These are phyloP conservation scores for Oryzias curvinotus DNA, from an alignment of 2,113 vertebrate genomes.

Conservation along the genomic window DNA sequence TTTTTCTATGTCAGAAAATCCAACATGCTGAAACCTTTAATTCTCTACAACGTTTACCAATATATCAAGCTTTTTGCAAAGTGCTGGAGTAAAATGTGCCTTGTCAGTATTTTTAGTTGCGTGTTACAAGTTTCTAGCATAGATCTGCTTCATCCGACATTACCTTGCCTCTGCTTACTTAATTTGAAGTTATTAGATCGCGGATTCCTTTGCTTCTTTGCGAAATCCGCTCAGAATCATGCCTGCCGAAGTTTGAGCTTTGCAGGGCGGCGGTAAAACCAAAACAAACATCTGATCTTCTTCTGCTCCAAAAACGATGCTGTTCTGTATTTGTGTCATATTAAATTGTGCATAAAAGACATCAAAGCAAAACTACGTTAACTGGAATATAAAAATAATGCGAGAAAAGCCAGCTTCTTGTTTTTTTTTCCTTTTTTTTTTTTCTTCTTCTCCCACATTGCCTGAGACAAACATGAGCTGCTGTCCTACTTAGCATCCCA, in stretches of 20 bases:
- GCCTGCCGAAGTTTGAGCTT: neutral
- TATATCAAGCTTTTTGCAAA: too few relatives aligned
- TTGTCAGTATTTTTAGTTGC: too few relatives aligned
- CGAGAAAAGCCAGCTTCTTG: neutral
- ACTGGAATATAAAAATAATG: neutral
- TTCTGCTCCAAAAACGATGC: neutral
- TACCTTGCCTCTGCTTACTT: too few relatives aligned
- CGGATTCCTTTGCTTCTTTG: neutral
- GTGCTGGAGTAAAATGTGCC: too few relatives aligned
- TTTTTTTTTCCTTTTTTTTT: neutral
- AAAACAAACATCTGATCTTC: neutral
- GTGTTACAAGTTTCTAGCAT: too few relatives aligned
- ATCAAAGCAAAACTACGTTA: neutral
- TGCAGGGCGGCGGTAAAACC: neutral
- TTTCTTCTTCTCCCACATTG: conserved; percentile 4
- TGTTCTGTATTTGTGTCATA: neutral
- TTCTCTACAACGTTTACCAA: too few relatives aligned
- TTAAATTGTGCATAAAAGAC: neutral
- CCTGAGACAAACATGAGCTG: conserved; percentile 22
- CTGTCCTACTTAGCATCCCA: conserved; percentile 59
- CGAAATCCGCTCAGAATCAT: neutral
- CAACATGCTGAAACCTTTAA: too few relatives aligned
- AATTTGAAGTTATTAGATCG: too few relatives aligned
- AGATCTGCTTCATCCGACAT: too few relatives aligned
- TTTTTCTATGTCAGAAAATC: too few relatives aligned